A percentile compares a stretch with the other conserved stretches of the same genome.
Conservation (phyloP, 2,797 vertebrate genomes). For the Clarias pachynema region DNA sequence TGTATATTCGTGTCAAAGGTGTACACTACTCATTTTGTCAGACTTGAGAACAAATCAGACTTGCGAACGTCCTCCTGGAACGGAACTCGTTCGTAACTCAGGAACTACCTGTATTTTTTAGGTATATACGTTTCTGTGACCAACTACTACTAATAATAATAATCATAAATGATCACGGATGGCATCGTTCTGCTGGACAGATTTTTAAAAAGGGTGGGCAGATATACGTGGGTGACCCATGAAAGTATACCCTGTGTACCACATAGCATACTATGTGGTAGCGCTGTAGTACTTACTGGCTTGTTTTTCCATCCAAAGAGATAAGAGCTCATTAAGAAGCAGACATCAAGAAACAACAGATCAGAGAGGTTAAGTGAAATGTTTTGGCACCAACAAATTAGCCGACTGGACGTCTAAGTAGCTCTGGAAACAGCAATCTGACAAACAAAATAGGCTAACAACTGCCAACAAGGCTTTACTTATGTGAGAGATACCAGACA, state of each 20-base stretch:
- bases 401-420: background rate
- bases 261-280: background rate
- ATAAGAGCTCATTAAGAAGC: background rate
- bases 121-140: too few species aligned
- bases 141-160: too few species aligned
- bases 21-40: too few species aligned
- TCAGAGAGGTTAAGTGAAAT: background rate
- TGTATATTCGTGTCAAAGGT: too few species aligned
- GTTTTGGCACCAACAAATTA: background rate
- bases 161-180: too few species aligned
- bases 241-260: background rate
- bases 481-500: constrained; percentile 29
- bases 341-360: background rate
- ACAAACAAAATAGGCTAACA: constrained; percentile 21
- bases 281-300: background rate
- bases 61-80: too few species aligned
- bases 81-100: too few species aligned
- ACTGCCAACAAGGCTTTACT: constrained; percentile 11
- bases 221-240: too few species aligned
- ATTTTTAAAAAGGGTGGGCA: too few species aligned
- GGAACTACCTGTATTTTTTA: too few species aligned
- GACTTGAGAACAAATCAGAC: too few species aligned
- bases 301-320: background rate
- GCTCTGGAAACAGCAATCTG: constrained; percentile 10
- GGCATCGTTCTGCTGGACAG: too few species aligned